A percentile compares a stretch with the other conserved stretches of the same genome.
These are phyloP conservation scores for Platorchestia sp. DNA, from an alignment of 1,140 invertebrate genomes.

Conservation along the genomic window DNA sequence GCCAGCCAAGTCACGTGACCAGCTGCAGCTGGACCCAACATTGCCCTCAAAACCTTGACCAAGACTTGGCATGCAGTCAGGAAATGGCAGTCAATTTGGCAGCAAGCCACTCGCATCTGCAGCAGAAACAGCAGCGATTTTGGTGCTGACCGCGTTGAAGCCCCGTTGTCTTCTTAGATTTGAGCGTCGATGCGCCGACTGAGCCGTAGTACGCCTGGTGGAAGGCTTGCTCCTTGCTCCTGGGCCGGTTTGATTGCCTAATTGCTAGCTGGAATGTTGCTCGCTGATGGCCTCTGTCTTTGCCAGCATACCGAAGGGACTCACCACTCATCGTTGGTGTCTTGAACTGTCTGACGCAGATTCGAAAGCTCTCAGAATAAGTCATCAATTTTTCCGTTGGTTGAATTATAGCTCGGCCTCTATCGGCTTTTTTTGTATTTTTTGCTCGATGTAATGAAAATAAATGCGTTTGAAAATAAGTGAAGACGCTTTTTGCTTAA, in stretches of 20 bases:
- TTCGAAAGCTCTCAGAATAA: too few relatives aligned
- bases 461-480: too few relatives aligned
- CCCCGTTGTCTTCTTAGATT: neutral
- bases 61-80: conserved; percentile 40
- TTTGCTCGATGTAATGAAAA: too few relatives aligned
- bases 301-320: neutral
- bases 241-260: neutral
- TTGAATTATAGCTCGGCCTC: too few relatives aligned
- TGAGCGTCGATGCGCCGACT: neutral
- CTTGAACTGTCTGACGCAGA: too few relatives aligned
- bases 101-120: neutral
- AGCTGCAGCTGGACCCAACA: neutral
- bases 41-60: conserved; percentile 40
- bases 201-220: neutral
- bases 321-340: neutral
- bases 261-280: neutral
- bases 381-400: too few relatives aligned
- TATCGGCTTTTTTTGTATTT: too few relatives aligned
- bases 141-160: neutral
- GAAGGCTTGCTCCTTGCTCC: neutral
- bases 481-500: too few relatives aligned
- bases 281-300: neutral
- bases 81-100: conserved; percentile 39
- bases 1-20: neutral
- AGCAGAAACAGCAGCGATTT: conserved; percentile 1